Conservation (phyloP, 2,113 vertebrate species). For the Spilogale gracilis region DNA sequence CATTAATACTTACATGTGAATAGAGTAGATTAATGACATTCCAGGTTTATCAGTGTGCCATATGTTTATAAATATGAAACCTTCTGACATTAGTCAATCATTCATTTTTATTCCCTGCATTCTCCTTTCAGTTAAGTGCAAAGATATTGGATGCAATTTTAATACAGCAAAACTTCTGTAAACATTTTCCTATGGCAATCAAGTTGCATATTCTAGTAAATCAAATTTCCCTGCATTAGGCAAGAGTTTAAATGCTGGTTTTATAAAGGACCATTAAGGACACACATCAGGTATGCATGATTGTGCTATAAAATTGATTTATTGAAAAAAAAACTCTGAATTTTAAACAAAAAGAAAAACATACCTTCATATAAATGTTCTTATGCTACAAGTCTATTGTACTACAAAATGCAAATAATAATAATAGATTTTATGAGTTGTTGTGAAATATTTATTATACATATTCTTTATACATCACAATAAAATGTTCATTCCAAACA, state of each 20-base stretch:
- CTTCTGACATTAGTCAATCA: constrained; percentile 64
- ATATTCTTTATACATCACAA: constrained; percentile 65
- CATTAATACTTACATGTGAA: constrained; percentile 63
- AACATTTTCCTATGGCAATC: constrained; percentile 74
- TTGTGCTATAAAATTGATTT: constrained; percentile 74
- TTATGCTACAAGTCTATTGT: constrained; percentile 69
- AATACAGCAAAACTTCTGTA: constrained; percentile 66
- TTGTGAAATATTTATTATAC: constrained; percentile 77
- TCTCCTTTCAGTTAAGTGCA: constrained; percentile 76
- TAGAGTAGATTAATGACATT: constrained; percentile 77
- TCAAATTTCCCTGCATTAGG: constrained; percentile 75
- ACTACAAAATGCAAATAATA: constrained; percentile 75
- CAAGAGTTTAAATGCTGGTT: constrained; percentile 82
- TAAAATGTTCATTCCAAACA: constrained; percentile 74
- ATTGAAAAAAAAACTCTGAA: constrained; percentile 41
- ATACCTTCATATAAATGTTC: constrained; percentile 65
- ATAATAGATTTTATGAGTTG: constrained; percentile 75
- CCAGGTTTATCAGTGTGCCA: constrained; percentile 65
- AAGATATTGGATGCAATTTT: constrained; percentile 80
- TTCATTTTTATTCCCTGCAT: constrained; percentile 82
- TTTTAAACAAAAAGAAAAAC: constrained; percentile 74
- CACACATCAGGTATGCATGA: constrained; percentile 67
- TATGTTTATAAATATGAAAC: constrained; percentile 76
- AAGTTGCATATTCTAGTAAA: constrained; percentile 74
- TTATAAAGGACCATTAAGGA: constrained; percentile 77